Evolutionary conservation across 2,888 invertebrate genomes (phyloP), one percentile per base, ranked within the genome.

Genomic region (Pterostichus madidus): DNA sequence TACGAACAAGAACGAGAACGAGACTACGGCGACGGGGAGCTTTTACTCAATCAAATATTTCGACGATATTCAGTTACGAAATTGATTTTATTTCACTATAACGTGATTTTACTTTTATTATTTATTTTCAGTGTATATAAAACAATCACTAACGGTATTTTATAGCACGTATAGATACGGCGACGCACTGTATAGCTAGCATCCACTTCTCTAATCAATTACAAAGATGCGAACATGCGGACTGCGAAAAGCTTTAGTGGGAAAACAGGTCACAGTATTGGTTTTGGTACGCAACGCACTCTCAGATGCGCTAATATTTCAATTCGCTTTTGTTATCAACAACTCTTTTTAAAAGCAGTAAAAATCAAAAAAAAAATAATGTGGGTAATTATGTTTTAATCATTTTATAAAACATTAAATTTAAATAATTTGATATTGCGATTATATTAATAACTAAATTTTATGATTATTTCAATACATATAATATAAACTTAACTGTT

Each of bases 171-270:
- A 75, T n/a, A 11, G 11, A 46, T n/a, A 75, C 31, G 11, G 11
- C 71, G 15, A 44, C 49, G 44, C 71, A 71, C 52, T 75, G 75
- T n/a, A 8, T n/a, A 7, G 35, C 24, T 15, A 49, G 32, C 64
- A 32, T 31, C 75, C 31, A 44, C 24, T 31, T 64, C 35, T 31
- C 75, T 75, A 75, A 75, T 75, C 75, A 75, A 75, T 75, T 75
- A 75, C 24, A 49, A 49, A 31, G 39, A 8, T 31, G 17, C 15
- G 35, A 32, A 75, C 24, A 24, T 24, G 3, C 24, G 24, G 24
- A 24, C 31, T 31, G 17, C 15, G 15, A 32, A 75, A 32, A 52
- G 24, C 35, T 39, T 39, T 8, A 75, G 75, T 52, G 49, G 75
- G 32, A 32, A 52, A 52, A 49, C 49, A 75, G 52, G 52, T 49